These are phyloP conservation scores for Oncorhynchus gorbuscha DNA, from an alignment of 2,113 vertebrate genomes.

Conservation along the genomic window DNA sequence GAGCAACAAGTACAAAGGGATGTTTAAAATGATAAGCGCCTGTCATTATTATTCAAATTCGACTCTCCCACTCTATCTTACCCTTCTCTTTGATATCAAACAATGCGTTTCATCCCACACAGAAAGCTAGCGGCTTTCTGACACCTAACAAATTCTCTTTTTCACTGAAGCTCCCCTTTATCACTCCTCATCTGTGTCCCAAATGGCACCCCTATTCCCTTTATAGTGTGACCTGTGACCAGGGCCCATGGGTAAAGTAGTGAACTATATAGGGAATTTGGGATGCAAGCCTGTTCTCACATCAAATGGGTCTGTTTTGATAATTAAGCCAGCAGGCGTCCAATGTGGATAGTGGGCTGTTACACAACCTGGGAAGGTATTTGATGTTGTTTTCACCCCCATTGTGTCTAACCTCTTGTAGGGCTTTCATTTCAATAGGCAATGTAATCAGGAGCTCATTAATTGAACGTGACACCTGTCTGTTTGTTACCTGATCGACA, in stretches of 20 bases:
- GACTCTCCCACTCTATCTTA: neutral
- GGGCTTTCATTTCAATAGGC: conserved; percentile 14
- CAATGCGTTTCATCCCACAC: conserved; percentile 12
- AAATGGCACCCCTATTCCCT: no score
- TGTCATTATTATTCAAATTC: neutral
- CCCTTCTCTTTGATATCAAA: neutral
- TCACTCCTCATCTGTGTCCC: no score
- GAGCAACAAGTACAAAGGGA: conserved; percentile 12
- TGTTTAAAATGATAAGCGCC: neutral
- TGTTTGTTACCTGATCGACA: conserved; percentile 91
- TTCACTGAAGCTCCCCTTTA: neutral
- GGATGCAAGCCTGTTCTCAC: no score
- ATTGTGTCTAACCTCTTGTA: no score
- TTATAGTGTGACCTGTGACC: no score
- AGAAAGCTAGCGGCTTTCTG: conserved; percentile 20
- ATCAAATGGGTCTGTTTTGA: no score
- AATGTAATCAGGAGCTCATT: conserved; percentile 39
- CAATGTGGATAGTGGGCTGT: no score
- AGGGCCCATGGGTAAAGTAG: no score
- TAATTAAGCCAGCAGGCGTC: no score
- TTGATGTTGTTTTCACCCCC: no score
- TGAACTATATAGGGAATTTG: no score
- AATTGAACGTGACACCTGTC: conserved; percentile 44
- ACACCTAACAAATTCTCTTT: conserved; percentile 23
- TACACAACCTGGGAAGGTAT: no score